These are phyloP conservation scores for Pseudobourletiella spinata DNA, from an alignment of 1,140 invertebrate species.

Conservation along the genomic window DNA sequence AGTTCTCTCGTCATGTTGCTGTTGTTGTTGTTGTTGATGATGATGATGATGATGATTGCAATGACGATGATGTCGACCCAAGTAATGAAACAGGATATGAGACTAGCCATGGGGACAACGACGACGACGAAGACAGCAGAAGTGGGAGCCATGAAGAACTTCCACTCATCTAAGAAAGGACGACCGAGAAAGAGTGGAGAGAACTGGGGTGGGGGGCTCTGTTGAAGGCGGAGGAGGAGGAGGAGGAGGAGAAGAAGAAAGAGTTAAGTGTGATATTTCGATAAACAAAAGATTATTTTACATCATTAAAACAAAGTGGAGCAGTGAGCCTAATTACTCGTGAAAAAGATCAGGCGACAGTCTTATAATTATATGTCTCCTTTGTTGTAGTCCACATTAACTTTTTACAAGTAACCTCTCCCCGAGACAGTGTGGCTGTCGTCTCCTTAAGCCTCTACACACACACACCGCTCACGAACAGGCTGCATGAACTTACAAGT, in stretches of 20 bases:
- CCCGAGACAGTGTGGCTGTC: background rate
- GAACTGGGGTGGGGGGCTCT: too few species aligned
- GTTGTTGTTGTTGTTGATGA: too few species aligned
- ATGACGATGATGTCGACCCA: too few species aligned
- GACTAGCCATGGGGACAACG: too few species aligned
- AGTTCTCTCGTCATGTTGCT: too few species aligned
- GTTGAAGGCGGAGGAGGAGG: too few species aligned
- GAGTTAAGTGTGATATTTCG: conserved; percentile 30
- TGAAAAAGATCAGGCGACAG: conserved; percentile 34
- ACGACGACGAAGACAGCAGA: too few species aligned
- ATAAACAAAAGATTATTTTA: conserved; percentile 35
- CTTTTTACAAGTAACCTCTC: conserved; percentile 17
- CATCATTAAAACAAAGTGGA: conserved; percentile 31
- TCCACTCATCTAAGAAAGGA: background rate
- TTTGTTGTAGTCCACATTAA: conserved; percentile 22
- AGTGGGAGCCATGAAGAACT: background rate
- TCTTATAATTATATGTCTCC: conserved; percentile 26
- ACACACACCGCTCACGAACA: too few species aligned
- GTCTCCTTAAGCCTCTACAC: background rate
- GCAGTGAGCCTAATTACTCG: conserved; percentile 35
- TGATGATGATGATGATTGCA: too few species aligned
- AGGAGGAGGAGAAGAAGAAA: conserved; percentile 13
- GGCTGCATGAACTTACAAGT: too few species aligned
- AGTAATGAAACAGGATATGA: conserved; percentile 24
- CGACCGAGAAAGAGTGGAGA: background rate